Base-by-base conservation (phyloP, 2,113 vertebrate genomes). In the Erinaceus europaeus region DNA sequence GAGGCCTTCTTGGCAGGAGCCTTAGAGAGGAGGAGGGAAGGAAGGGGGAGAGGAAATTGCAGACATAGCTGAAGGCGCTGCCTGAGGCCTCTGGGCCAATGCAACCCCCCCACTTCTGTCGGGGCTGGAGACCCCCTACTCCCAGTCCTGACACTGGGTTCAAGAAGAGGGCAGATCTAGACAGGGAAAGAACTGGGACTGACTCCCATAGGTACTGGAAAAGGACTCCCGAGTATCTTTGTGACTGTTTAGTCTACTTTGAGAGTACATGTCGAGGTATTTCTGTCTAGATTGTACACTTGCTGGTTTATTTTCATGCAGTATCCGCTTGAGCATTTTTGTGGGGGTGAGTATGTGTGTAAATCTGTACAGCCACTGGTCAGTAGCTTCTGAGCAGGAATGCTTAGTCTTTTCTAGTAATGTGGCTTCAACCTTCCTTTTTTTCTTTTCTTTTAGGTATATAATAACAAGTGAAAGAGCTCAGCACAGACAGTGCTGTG, bases 41-140 rank as follows among this genome's bases (percentile, higher is more conserved):
- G 38, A 92, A 40, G 55, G 20, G 69, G 92, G 90, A 81, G 29
- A 88, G 96, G 72, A 95, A 90, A 92, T 90, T 99, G 95, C 99
- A 98, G 21, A 97, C 98, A 27, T 98, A 99, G 1, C 98, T 98
- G 20, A 98, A 98, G 91, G 90, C 57, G 0, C 81, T 29, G 93
- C 92, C 87, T 84, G 74, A 90, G 69, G 86, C 78, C 82, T 57
- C 42, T 65, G 82, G 88, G 69, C 91, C 53, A 53, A 61, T 40
- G 84, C 86, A 73, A 34, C 88, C 27, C 20, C 67, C 91, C 25
- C 61, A 73, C 69, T 62, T 74, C 75, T 38, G 80, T 77, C 0
- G 25, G 69, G 76, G 46, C 79, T 21, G 46, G 42, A 86, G 88
- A 92, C 83, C 87, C 85, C 38, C 38, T 5, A 57, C 13, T 42